Percentiles rank a stretch among this genome's conserved stretches.
Evolutionary conservation across 2,113 vertebrate genomes (phyloP).

Genomic region (Vulpes vulpes): DNA sequence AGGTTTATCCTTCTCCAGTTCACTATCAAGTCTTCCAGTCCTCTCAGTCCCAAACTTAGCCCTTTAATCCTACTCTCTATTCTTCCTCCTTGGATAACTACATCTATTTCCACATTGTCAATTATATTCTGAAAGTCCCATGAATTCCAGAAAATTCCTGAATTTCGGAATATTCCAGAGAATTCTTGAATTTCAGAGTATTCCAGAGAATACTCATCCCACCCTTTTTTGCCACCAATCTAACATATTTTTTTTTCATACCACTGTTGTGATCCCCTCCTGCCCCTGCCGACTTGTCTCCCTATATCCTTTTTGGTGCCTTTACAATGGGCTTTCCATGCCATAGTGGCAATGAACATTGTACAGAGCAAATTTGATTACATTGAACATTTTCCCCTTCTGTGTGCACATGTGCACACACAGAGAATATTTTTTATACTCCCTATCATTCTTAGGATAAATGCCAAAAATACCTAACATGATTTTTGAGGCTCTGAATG

Average conservation of each 20-base stretch:
- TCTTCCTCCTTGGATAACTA: not conserved
- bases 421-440: not conserved
- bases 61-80: not conserved
- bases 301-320: not conserved
- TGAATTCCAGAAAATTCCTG: conserved; percentile 23
- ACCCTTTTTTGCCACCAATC: not conserved
- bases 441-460: not conserved
- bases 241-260: not conserved
- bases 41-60: not conserved
- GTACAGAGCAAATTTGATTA: not conserved
- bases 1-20: not conserved
- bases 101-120: not conserved
- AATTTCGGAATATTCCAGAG: conserved; percentile 16
- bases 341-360: not conserved
- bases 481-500: not conserved
- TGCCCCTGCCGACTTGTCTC: not conserved
- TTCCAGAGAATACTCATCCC: not conserved
- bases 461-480: not conserved
- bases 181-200: not conserved
- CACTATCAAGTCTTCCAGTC: not conserved
- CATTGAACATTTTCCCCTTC: not conserved
- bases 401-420: not conserved
- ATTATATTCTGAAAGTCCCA: not conserved
- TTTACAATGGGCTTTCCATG: not conserved
- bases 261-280: too few relatives aligned